Percentiles rank a stretch among this genome's conserved stretches.
phyloP scores from a whole-genome alignment of 2,113 vertebrate species.

The Mugil cephalus region DNA sequence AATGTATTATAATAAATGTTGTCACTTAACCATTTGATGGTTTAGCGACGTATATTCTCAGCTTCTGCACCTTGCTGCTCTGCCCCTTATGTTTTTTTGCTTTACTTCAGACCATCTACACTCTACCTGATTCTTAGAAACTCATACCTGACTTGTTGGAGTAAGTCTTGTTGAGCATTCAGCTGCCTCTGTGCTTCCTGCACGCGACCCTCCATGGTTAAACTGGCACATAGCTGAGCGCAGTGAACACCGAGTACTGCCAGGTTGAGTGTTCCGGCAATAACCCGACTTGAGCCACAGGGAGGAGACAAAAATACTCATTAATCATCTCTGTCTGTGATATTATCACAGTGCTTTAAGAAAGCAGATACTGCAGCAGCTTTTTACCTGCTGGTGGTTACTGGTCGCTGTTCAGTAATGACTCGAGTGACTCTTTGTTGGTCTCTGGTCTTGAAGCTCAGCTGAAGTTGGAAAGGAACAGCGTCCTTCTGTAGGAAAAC shows the following conservation, averaged over 20 bases:
- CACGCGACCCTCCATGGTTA: constrained; percentile 85
- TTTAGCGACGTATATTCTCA: no score
- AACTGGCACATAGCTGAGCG: constrained; percentile 82
- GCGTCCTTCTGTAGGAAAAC: constrained; percentile 71
- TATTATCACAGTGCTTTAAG: neutral
- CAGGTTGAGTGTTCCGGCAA: constrained; percentile 75
- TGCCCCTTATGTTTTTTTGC: no score
- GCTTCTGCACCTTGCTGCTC: no score
- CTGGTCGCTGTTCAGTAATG: constrained; percentile 78
- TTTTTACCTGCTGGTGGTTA: constrained; percentile 77
- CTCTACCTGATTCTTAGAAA: neutral
- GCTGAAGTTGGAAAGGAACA: constrained; percentile 83
- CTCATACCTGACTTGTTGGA: constrained; percentile 77
- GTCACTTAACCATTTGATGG: no score
- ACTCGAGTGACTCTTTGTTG: constrained; percentile 78
- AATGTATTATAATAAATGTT: no score
- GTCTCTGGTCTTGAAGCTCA: constrained; percentile 82
- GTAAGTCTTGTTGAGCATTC: constrained; percentile 78
- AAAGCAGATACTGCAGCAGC: no score
- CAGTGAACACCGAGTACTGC: constrained; percentile 82
- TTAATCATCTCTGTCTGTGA: neutral
- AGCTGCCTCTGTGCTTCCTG: constrained; percentile 81
- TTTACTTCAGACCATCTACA: no score
- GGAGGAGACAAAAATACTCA: neutral
- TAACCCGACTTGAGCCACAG: constrained; percentile 66